phyloP scores from a whole-genome alignment of 2,797 vertebrate genomes.

The Todus mexicanus region DNA sequence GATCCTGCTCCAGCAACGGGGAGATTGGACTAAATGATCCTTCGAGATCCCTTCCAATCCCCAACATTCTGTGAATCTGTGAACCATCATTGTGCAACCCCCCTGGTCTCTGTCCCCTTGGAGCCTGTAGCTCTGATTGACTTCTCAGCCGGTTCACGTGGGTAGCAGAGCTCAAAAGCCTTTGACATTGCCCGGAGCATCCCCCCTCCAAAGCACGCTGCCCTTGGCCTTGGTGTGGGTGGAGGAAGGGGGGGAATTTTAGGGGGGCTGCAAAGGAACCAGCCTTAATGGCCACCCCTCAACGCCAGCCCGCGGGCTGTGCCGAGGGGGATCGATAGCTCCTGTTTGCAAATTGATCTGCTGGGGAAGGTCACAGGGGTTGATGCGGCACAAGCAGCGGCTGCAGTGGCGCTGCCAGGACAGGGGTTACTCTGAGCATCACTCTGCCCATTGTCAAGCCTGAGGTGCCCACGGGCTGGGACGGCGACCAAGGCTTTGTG shows the following conservation, averaged over 20 bases:
- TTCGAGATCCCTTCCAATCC: too few species aligned
- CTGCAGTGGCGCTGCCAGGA: background rate
- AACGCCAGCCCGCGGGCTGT: background rate
- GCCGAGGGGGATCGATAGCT: background rate
- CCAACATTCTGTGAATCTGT: too few species aligned
- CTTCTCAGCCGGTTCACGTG: accelerated
- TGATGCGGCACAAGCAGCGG: background rate
- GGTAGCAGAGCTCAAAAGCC: background rate
- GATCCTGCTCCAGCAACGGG: too few species aligned
- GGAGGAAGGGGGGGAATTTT: background rate
- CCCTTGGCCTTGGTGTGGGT: background rate
- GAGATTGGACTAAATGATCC: too few species aligned
- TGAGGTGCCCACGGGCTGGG: accelerated
- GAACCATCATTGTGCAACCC: too few species aligned
- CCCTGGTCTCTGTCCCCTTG: background rate
- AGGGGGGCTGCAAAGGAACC: background rate
- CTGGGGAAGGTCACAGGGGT: background rate
- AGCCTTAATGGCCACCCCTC: background rate
- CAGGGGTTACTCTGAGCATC: background rate
- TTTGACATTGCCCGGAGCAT: background rate
- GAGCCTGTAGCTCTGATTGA: background rate
- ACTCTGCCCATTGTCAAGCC: background rate
- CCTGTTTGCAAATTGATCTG: background rate
- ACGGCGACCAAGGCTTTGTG: background rate
- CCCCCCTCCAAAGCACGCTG: background rate